Conservation (phyloP, 2,113 vertebrate species). For the Cricetomys ansorgei region DNA sequence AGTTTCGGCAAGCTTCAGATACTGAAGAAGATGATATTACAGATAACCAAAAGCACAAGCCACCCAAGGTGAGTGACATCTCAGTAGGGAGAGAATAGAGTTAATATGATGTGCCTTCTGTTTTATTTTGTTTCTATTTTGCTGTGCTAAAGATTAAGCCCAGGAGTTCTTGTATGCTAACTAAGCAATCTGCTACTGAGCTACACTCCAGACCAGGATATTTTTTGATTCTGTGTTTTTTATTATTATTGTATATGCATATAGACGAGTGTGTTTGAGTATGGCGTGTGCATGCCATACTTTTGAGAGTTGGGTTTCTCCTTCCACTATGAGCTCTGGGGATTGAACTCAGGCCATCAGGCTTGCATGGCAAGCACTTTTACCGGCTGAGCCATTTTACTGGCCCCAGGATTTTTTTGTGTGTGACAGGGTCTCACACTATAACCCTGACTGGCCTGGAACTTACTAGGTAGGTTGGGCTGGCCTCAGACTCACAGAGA, state of each 20-base stretch:
- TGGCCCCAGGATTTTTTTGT: neutral
- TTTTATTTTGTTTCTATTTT: conserved; percentile 38
- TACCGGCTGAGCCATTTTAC: neutral
- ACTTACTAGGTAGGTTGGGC: neutral
- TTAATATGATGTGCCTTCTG: neutral
- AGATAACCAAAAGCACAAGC: conserved; percentile 89
- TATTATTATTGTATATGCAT: neutral
- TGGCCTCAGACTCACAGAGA: neutral
- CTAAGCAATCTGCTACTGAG: neutral
- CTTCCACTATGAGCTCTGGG: neutral
- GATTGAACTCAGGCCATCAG: neutral
- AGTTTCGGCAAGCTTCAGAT: conserved; percentile 97
- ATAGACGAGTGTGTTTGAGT: neutral
- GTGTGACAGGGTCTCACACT: neutral
- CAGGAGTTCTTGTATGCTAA: neutral
- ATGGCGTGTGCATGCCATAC: neutral
- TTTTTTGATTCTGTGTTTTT: neutral
- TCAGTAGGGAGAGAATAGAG: neutral
- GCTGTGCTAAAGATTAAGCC: neutral
- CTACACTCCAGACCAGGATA: neutral
- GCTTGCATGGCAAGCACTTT: neutral
- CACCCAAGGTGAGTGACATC: conserved; percentile 90
- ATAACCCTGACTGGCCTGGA: neutral
- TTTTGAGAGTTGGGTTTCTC: neutral
- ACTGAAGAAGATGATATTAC: conserved; percentile 93